Base-by-base conservation (phyloP, 1,140 invertebrate genomes). In the Araneus ventricosus region DNA sequence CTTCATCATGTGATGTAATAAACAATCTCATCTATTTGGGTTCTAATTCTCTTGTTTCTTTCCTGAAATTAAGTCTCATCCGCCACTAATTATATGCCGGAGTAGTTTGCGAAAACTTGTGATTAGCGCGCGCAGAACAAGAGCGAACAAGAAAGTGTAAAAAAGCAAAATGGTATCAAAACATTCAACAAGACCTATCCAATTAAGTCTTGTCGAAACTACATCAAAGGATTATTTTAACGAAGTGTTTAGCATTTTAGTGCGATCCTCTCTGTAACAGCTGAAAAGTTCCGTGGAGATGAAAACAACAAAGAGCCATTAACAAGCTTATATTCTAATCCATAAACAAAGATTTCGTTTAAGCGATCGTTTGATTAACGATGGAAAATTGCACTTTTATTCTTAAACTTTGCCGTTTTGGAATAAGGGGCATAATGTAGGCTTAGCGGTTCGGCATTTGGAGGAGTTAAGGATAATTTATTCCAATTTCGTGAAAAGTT, bases 171-270 rank as follows among this genome's bases (percentile, higher is more conserved):
- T 27, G 27, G 63, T 67, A 27, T 67, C 27, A 67, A 67, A 67
- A 67, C 63, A 67, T 67, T 27, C 63, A 67, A 27, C 63, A 27
- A 67, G 63, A n/a, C 63, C 24, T 67, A n/a, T 27, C 63, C 63
- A 67, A 67, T 67, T 67, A 67, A 67, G 63, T n/a, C 63, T 30
- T 67, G 63, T 67, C 63, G 63, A 67, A 67, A n/a, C 63, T n/a
- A 4, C 63, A 67, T 67, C 27, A 67, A 30, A 67, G 63, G 63
- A 67, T 67, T 67, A 67, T 67, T 67, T 24, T 67, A 67, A 67
- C 27, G 63, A 67, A 67, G 63, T 67, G 63, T 67, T 67, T 67
- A 30, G 27, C n/a, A 30, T 67, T 10, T 27, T 27, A 67, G 27
- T 30, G n/a, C n/a, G 8, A 67, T 5, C n/a, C 7, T 6, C 8